These are phyloP conservation scores for Hypotaenidia okinawae DNA, from an alignment of 2,797 vertebrate species.

Conservation along the genomic window DNA sequence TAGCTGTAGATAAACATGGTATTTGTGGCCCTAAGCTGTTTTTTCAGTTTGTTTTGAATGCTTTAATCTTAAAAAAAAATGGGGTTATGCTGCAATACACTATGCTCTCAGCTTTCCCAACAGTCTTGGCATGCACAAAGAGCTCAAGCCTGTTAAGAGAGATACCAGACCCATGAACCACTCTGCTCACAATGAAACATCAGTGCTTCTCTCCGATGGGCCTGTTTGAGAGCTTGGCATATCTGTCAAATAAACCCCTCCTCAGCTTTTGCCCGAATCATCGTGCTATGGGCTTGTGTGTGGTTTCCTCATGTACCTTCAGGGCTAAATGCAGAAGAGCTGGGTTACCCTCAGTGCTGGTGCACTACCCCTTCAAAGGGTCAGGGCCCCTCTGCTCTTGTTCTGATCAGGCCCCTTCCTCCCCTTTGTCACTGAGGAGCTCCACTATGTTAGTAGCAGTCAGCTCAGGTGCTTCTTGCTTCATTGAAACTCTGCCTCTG, in stretches of 20 bases:
- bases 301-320: neutral
- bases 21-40: neutral
- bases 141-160: neutral
- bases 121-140: neutral
- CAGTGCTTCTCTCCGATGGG: neutral
- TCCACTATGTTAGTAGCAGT: neutral
- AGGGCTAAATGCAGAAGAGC: neutral
- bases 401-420: neutral
- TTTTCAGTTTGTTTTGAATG: neutral
- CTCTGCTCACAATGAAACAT: neutral
- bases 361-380: neutral
- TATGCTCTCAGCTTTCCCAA: neutral
- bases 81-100: neutral
- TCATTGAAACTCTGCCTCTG: neutral
- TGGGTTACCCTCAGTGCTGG: neutral
- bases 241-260: neutral
- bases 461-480: neutral
- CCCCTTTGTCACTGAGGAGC: neutral
- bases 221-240: neutral
- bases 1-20: neutral
- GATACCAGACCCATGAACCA: neutral
- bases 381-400: neutral
- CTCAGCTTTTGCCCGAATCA: neutral
- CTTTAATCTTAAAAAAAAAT: neutral
- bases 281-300: rapidly evolving